A percentile compares a stretch with the other conserved stretches of the same genome.
Conservation (phyloP, 2,888 invertebrate species). For the Physocephala rufipes region DNA sequence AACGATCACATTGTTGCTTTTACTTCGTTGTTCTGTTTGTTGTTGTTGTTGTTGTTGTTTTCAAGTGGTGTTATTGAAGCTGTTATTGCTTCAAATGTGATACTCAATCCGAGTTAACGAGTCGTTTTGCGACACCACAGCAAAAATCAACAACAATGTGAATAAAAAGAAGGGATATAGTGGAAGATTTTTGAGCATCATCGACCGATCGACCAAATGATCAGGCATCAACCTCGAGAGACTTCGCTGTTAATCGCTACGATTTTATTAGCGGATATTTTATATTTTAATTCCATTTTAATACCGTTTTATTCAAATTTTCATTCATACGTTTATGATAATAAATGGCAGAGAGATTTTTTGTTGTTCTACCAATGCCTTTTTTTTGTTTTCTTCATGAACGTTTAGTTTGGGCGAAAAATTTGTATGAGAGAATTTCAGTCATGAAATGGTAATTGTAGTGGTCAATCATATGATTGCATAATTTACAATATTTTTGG, state of each 20-base stretch:
- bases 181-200: constrained; percentile 12
- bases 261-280: neutral
- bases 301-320: neutral
- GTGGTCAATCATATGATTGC: no score
- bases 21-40: neutral
- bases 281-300: constrained; percentile 11
- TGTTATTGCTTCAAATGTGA: no score
- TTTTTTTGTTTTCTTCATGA: neutral
- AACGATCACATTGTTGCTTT: neutral
- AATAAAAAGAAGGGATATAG: neutral
- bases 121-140: no score
- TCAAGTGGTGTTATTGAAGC: neutral
- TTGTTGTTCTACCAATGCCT: no score
- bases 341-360: neutral
- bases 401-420: no score
- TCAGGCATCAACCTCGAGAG: no score
- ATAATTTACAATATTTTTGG: no score
- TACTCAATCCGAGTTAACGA: no score
- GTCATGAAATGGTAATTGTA: no score
- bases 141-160: constrained; percentile 15
- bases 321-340: neutral
- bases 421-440: no score
- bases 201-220: neutral
- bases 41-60: neutral
- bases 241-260: neutral